Base-by-base conservation (phyloP, 1,140 invertebrate species). In the Conus ventricosus region DNA sequence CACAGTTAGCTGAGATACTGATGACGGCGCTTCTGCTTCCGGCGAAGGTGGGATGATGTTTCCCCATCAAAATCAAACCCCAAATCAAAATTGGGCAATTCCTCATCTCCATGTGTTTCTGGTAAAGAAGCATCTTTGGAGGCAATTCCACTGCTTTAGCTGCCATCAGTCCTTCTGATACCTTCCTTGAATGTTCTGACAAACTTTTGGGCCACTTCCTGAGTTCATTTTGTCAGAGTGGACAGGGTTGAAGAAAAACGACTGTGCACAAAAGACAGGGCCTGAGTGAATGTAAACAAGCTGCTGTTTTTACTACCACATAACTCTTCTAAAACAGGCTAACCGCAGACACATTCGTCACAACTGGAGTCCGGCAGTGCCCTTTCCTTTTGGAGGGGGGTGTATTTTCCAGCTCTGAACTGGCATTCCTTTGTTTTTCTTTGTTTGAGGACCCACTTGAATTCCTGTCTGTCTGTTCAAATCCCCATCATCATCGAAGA, bases 1-100 rank as follows among this genome's bases (percentile, higher is more conserved):
- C 27, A 39, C 25, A 51, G 39, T 76, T 8, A 39, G 23, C 78
- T 83, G 80, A 63, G 81, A 83, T 25, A 88, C 57, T 51, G 87
- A 51, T 60, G 39, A 39, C 1, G 88, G 71, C 27, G 83, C 84
- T 54, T 89, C 87, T 13, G 87, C 51, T 55, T 84, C 87, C 8
- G 92, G 92, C n/a, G 91, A 91, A 82, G 92, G 91, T 67, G 91
- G 91, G 27, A 93, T 91, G 20, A 93, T 86, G 60, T 92, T n/a
- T n/a, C 93, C 80, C 93, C 92, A 87, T 93, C 92, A 54, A 93
- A 63, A 85, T 92, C 90, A 90, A 94, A 93, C 17, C 91, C 92
- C 60, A 94, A 83, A 84, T 94, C 93, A 92, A 94, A 94, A 54
- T 90, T 82, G 63, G 92, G 90, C 13, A 89, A 25, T 7, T 87